These are phyloP conservation scores for Alcedo quadribrachys DNA, from an alignment of 2,797 vertebrate species.

Conservation along the genomic window DNA sequence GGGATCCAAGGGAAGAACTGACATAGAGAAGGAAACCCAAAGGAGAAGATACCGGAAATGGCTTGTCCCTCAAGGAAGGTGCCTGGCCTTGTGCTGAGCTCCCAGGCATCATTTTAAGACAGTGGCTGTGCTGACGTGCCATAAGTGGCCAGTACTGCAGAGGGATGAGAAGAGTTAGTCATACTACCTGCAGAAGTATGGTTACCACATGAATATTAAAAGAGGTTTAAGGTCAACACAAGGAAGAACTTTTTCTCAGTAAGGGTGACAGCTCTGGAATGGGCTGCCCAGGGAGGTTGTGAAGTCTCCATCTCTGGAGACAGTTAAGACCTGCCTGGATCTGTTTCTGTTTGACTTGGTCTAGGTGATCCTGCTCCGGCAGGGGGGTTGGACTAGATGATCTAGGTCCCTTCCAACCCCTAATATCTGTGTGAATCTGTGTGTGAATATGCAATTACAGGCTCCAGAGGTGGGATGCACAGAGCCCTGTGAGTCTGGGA, in stretches of 20 bases:
- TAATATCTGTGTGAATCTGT: too few species aligned
- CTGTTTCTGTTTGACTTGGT: too few species aligned
- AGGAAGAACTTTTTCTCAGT: too few species aligned
- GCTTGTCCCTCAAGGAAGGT: not conserved
- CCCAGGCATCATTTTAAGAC: not conserved
- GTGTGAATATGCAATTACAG: not conserved
- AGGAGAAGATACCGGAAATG: not conserved
- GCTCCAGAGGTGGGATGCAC: too few species aligned
- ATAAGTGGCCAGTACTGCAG: not conserved
- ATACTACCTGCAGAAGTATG: not conserved
- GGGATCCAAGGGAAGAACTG: not conserved
- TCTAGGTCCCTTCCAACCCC: too few species aligned
- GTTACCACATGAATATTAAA: not conserved
- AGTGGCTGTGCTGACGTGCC: not conserved
- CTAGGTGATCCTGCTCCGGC: too few species aligned
- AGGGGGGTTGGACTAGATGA: too few species aligned
- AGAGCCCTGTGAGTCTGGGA: not conserved
- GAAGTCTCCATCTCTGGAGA: too few species aligned
- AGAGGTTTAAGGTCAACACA: too few species aligned
- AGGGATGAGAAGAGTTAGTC: not conserved
- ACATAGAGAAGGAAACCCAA: not conserved
- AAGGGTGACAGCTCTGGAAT: too few species aligned
- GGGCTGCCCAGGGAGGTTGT: too few species aligned
- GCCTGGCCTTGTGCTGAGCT: not conserved
- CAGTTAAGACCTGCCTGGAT: too few species aligned